Percentiles rank a stretch among this genome's conserved stretches.
Conservation (phyloP, 2,888 invertebrate species). For the Melitaea athalia region DNA sequence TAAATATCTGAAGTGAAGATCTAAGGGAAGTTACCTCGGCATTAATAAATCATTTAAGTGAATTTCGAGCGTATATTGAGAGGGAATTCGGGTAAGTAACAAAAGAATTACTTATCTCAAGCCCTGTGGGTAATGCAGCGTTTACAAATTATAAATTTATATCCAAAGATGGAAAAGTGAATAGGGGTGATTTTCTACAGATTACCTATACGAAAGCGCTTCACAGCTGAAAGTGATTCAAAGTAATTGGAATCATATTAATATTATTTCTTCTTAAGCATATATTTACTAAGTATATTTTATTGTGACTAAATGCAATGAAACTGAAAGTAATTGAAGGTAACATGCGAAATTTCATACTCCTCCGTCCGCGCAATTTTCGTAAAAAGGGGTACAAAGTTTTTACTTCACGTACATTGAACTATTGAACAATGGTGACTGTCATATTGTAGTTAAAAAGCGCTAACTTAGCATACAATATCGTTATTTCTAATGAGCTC, state of each 20-base stretch:
- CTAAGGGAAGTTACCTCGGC: slow-evolving; percentile 22
- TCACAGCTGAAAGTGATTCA: neutral
- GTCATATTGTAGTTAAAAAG: too few relatives aligned
- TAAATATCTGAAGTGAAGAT: slow-evolving; percentile 25
- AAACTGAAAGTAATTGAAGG: too few relatives aligned
- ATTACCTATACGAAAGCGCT: neutral
- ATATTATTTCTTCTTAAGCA: too few relatives aligned
- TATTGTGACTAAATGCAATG: too few relatives aligned
- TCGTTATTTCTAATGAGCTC: too few relatives aligned
- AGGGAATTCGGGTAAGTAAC: neutral
- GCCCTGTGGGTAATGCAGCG: slow-evolving; percentile 1
- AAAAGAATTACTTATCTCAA: slow-evolving; percentile 10
- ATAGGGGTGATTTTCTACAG: neutral
- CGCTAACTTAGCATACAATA: too few relatives aligned
- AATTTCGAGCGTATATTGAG: slow-evolving; percentile 10
- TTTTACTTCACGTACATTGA: too few relatives aligned
- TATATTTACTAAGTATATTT: too few relatives aligned
- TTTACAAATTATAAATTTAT: slow-evolving; percentile 9
- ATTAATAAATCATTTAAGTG: slow-evolving; percentile 24
- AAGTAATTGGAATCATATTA: neutral
- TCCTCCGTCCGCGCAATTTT: too few relatives aligned
- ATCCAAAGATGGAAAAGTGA: neutral
- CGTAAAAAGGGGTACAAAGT: too few relatives aligned
- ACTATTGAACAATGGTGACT: too few relatives aligned
- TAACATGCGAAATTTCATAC: too few relatives aligned